Percentiles rank a stretch among this genome's conserved stretches.
Evolutionary conservation across 2,888 invertebrate genomes (phyloP).

Genomic region (Campoletis raptor): DNA sequence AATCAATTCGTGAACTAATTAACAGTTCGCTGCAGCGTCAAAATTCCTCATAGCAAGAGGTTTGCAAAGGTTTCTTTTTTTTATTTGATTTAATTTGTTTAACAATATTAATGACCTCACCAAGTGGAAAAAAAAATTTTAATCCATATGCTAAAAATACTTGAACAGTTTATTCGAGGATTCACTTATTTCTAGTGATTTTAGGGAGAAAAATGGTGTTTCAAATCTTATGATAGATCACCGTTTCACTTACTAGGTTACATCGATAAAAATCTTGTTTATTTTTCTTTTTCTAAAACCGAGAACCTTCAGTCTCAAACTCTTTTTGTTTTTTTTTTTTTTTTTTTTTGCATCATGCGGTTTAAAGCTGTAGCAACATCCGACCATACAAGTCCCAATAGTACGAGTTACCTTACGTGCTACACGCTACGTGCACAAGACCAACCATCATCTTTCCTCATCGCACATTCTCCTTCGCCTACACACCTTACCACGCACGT

Average conservation of each 20-base stretch:
- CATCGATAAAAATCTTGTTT: neutral
- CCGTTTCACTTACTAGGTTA: neutral
- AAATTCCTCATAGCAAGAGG: conserved; percentile 73
- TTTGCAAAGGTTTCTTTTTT: conserved; percentile 41
- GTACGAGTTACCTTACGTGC: conserved; percentile 53
- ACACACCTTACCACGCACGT: conserved; percentile 37
- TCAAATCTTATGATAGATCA: neutral
- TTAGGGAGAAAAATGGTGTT: neutral
- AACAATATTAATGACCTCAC: neutral
- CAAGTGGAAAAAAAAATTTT: neutral
- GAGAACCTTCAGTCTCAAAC: conserved; percentile 1
- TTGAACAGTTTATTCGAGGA: neutral
- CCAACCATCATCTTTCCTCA: conserved; percentile 52
- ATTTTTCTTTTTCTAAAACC: neutral
- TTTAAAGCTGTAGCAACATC: conserved; percentile 46
- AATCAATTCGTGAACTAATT: conserved; percentile 79
- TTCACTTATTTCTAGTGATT: neutral
- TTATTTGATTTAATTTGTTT: conserved; percentile 13
- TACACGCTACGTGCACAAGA: conserved; percentile 45
- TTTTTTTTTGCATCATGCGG: neutral
- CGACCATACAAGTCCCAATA: conserved; percentile 46
- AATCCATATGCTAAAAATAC: neutral
- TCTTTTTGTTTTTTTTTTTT: no score
- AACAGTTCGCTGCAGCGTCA: conserved; percentile 77
- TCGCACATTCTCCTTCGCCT: conserved; percentile 31